Evolutionary conservation across 2,888 invertebrate genomes (phyloP).

Genomic region (Eulithis testata): DNA sequence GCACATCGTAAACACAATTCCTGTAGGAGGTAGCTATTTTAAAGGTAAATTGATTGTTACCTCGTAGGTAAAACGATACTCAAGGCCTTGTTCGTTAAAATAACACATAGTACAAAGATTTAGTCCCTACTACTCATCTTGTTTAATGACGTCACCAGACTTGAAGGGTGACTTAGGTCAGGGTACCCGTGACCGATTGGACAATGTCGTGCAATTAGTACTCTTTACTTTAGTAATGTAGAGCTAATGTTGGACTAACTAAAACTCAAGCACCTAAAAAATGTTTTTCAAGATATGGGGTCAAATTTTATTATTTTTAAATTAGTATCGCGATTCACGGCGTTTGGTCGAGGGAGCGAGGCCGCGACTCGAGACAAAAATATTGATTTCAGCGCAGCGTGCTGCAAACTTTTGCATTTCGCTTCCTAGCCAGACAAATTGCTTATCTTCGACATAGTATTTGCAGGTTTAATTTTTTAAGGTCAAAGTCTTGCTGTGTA

Average conservation of each 20-base stretch:
- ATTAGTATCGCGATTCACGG: not conserved
- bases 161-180: slow-evolving; percentile 40
- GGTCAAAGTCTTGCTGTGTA: slow-evolving; percentile 15
- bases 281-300: not conserved
- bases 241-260: not conserved
- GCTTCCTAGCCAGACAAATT: slow-evolving; percentile 65
- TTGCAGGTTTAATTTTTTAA: slow-evolving; percentile 27
- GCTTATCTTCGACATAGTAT: slow-evolving; percentile 59
- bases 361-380: slow-evolving; percentile 65
- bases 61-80: no score
- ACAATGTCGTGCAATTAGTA: slow-evolving; percentile 7
- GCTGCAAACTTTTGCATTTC: slow-evolving; percentile 70
- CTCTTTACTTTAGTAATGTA: no score
- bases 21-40: no score
- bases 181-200: slow-evolving; percentile 9
- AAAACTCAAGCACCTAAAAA: not conserved
- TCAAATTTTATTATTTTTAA: not conserved
- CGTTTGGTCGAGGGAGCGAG: slow-evolving; percentile 34
- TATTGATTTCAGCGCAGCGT: slow-evolving; percentile 76
- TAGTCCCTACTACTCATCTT: slow-evolving; percentile 3
- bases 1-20: no score
- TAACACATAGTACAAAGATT: no score
- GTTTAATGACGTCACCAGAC: slow-evolving; percentile 27
- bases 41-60: no score
- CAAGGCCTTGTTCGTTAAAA: no score